Conservation (phyloP, 2,888 invertebrate genomes). For the Lochmaea crataegi region DNA sequence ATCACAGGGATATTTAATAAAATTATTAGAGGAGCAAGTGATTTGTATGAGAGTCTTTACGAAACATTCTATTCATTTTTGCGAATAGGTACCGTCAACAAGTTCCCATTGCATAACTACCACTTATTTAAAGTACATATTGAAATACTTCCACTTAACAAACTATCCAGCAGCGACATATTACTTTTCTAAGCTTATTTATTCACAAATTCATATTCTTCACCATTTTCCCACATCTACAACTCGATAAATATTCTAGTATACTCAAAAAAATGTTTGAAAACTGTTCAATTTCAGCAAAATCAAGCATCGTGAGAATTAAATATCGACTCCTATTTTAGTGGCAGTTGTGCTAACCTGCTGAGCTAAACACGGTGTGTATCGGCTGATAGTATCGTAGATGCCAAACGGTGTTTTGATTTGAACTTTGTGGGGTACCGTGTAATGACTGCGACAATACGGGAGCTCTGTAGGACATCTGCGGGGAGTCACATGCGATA, state of each 20-base stretch:
- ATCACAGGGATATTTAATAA: too few species aligned
- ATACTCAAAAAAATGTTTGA: conserved; percentile 28
- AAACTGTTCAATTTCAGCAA: conserved; percentile 23
- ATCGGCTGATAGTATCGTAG: conserved; percentile 48
- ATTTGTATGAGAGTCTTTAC: too few species aligned
- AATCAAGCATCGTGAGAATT: conserved; percentile 50
- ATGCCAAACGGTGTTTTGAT: conserved; percentile 51
- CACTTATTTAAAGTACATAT: conserved; percentile 5
- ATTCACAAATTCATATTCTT: conserved; percentile 2
- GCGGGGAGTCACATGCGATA: conserved; percentile 52
- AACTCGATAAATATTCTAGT: conserved; percentile 29
- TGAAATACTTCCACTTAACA: conserved; percentile 6
- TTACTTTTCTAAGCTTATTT: neutral
- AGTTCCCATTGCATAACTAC: too few species aligned
- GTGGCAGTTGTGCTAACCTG: conserved; percentile 45
- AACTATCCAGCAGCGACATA: conserved; percentile 14
- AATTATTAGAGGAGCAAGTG: too few species aligned
- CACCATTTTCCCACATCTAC: conserved; percentile 23
- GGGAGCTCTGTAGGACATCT: conserved; percentile 43
- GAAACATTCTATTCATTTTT: too few species aligned
- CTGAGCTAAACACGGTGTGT: conserved; percentile 46
- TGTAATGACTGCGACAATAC: conserved; percentile 53
- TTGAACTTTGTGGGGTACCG: conserved; percentile 47
- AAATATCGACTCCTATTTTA: conserved; percentile 37
- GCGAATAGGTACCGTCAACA: too few species aligned